Base-by-base conservation (phyloP, 2,113 vertebrate species). In the Eidolon helvum region DNA sequence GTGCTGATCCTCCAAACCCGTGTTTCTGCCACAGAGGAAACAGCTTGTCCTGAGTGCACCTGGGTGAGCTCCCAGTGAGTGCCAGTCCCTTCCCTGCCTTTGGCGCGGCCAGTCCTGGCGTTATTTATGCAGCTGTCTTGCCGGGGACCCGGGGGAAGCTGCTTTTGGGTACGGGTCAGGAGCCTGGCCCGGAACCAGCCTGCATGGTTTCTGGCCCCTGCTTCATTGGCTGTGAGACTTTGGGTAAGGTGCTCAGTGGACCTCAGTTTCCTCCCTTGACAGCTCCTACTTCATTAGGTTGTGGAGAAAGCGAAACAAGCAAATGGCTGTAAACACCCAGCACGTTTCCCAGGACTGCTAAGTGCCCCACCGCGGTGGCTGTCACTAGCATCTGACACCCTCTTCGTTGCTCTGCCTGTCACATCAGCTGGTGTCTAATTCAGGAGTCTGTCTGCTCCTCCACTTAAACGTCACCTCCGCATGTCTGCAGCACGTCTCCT, bases 271-370 rank as follows among this genome's bases (percentile, higher is more conserved):
- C n/a, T 80, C 30, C 78, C 45, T 30, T 14, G 19, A 35, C 26
- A 55, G 30, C 28, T 16, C n/a, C 28, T 21, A 0, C 38, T 75
- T 63, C 7, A 10, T 48, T 3, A 50, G n/a, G 45, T 24, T 21
- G 14, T 28, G n/a, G 85, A 72, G 61, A 40, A n/a, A 50, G 6
- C 38, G 68, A 45, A 43, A 30, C 26, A 16, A 24, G 35, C 75
- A 45, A 28, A 26, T 26, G 10, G 43, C 83, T 71, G 50, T 45
- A n/a, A 61, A 63, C 3, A 40, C 1, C 14, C 0, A 4, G 35
- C 24, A 35, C 30, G 4, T 63, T 30, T 33, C n/a, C 48, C 0
- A 8, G 45, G 48, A 45, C 26, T 22, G 4, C 35, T 19, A 1
- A 21, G 86, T 10, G 18, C 59, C 59, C 15, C 5, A 22, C 5